Evolutionary conservation across 2,888 invertebrate species (phyloP), one percentile per base, ranked within the genome.

Genomic region (Lobophora halterata): DNA sequence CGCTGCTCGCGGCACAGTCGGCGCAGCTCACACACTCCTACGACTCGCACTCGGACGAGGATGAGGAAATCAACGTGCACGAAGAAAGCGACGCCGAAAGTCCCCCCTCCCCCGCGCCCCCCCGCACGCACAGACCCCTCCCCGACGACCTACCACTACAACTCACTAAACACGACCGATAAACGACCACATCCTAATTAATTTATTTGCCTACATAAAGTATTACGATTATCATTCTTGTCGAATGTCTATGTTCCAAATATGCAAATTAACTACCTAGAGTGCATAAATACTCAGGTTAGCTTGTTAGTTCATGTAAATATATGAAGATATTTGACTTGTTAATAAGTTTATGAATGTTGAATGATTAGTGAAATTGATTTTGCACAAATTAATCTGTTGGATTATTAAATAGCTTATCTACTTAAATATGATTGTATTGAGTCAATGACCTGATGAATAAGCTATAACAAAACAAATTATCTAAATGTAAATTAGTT

Each of bases 51-150:
- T 88, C 90, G 5, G 91, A 91, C 60, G 90, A 90, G 9, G 95
- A 95, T 61, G 93, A 93, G 71, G 95, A 95, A 79, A 95, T 95
- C 65, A 95, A 95, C 77, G 95, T 95, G 4, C 94, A 95, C 66
- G 95, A 95, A 56, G 91, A 91, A 56, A 92, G 92, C 28, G 93
- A 93, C 52, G 87, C 90, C 33, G 92, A 92, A 47, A 71, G 49
- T 88, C 89, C 13, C 82, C 82, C 50, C 88, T 88, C 43, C 82
- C 81, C 24, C 2, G 3, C 31, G 7, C 4, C 17, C 17, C 27
- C 16, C 1, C 8, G 23, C 14, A 28, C 28, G 9, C 18, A 18
- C 4, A 23, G 11, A 5, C 11, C 11, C 11, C 7, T 10, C 4
- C 28, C 67, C 36, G 81, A 69, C 49, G 90, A 90, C 66, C 88